These are phyloP conservation scores for Drosophila trapezifrons DNA, from an alignment of 1,140 invertebrate genomes.

Conservation along the genomic window DNA sequence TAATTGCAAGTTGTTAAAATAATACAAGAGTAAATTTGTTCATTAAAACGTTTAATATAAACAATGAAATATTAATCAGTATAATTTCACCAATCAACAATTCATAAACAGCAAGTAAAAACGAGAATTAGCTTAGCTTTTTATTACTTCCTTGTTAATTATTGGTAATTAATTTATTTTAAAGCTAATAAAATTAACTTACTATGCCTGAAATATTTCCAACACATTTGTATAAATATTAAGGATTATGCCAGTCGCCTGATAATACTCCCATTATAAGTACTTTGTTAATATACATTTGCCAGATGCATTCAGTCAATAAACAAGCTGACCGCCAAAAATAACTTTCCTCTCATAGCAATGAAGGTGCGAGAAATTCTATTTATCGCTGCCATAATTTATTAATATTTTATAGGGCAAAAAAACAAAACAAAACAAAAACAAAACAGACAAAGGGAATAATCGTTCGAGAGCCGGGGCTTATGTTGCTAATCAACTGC, in stretches of 20 bases:
- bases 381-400: constrained; percentile 64
- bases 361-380: constrained; percentile 51
- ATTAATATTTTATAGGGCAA: constrained; percentile 53
- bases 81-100: neutral
- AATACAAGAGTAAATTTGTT: neutral
- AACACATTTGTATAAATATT: neutral
- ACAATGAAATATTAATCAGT: neutral
- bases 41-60: neutral
- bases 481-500: constrained; percentile 65
- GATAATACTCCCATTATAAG: neutral
- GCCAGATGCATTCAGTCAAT: constrained; percentile 3
- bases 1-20: too few species aligned
- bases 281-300: constrained; percentile 3
- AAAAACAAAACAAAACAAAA: too few species aligned
- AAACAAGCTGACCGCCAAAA: constrained; percentile 5
- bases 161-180: neutral
- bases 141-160: neutral
- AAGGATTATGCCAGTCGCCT: too few species aligned
- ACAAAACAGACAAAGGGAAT: constrained; percentile 23
- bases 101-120: neutral
- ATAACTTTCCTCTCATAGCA: constrained; percentile 14
- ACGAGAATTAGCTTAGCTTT: too few species aligned
- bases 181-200: neutral
- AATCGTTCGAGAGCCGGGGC: constrained; percentile 20
- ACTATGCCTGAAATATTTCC: neutral